Evolutionary conservation across 2,888 invertebrate genomes (phyloP), one percentile per base, ranked within the genome.

Genomic region (Thymelicus lineola): DNA sequence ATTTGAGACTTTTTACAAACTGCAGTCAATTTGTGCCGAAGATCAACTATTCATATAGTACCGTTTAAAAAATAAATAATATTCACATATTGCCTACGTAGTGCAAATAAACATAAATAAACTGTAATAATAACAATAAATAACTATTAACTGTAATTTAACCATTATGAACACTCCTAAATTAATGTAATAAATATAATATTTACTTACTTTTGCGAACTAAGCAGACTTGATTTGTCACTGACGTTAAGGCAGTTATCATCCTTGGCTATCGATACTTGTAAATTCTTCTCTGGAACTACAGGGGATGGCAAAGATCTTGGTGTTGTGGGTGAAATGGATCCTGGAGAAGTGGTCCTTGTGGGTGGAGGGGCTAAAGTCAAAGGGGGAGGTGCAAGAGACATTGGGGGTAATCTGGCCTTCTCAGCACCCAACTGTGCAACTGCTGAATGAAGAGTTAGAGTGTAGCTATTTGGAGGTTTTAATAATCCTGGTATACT

Each of bases 401-500:
- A 80, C 79, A 89, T 85, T 6, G 93, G 91, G 6, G 93, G 93
- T 0, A 93, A 82, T 50, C 93, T 83, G 9, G 93, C 93, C 74
- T 93, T 93, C 65, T 93, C 93, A 20, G 91, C 73, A 17, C 91
- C 82, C 67, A 93, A 79, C 66, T 89, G 89, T 4, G 89, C 84
- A 64, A 89, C 86, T 14, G 90, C 90, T 1, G 91, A 90, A 73
- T 94, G 94, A 0, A 94, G 84, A 0, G 94, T 94, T 65, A 94
- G 72, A 0, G 94, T 94, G 74, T 94, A 91, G 77, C 94, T 95
- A 80, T 95, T 95, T 46, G 96, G 96, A 15, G 96, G 96, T 78
- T 96, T 96, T 63, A 96, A 85, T 67, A 96, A 88, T 9, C 96
- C 96, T 71, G 96, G 95, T 79, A 95, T 95, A 77, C 95, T 96